A percentile compares a stretch with the other conserved stretches of the same genome.
Evolutionary conservation across 1,140 invertebrate genomes (phyloP).

Genomic region (Ips nitidus): DNA sequence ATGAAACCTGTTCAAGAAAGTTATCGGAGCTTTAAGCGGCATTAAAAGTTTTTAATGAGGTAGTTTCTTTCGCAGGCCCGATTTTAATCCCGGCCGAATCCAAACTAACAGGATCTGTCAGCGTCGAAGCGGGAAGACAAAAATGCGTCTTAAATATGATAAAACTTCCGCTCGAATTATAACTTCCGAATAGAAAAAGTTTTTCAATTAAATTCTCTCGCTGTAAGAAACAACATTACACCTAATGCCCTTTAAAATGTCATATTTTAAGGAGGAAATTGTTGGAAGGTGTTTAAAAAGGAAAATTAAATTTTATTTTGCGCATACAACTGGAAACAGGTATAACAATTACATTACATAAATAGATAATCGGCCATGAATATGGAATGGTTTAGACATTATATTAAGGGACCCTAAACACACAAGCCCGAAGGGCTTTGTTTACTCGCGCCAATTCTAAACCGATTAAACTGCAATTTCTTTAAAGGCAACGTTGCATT

Average conservation of each 20-base stretch:
- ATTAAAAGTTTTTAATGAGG: constrained; percentile 21
- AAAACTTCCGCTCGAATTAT: constrained; percentile 17
- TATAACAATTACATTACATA: too few relatives aligned
- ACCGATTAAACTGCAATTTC: constrained; percentile 6
- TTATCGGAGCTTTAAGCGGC: too few relatives aligned
- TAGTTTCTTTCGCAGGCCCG: constrained; percentile 12
- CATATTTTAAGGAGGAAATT: constrained; percentile 13
- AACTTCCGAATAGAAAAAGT: constrained; percentile 25
- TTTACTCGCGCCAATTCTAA: too few relatives aligned
- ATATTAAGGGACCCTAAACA: too few relatives aligned
- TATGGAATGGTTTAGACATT: background rate
- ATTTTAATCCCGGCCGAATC: constrained; percentile 17
- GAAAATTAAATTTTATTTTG: too few relatives aligned
- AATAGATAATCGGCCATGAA: constrained; percentile 3
- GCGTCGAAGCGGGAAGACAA: constrained; percentile 10
- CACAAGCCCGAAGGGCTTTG: too few relatives aligned
- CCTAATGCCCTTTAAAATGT: constrained; percentile 21
- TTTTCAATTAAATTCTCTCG: constrained; percentile 25
- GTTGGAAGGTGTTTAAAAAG: constrained; percentile 9
- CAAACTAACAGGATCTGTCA: constrained; percentile 22
- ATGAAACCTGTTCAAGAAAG: too few relatives aligned
- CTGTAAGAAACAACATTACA: constrained; percentile 21
- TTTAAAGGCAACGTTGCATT: too few relatives aligned
- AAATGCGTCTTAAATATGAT: constrained; percentile 22
- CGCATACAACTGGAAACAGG: too few relatives aligned